These are phyloP conservation scores for Poeciliopsis paucimaculata DNA, from an alignment of 2,797 vertebrate genomes.

Conservation along the genomic window DNA sequence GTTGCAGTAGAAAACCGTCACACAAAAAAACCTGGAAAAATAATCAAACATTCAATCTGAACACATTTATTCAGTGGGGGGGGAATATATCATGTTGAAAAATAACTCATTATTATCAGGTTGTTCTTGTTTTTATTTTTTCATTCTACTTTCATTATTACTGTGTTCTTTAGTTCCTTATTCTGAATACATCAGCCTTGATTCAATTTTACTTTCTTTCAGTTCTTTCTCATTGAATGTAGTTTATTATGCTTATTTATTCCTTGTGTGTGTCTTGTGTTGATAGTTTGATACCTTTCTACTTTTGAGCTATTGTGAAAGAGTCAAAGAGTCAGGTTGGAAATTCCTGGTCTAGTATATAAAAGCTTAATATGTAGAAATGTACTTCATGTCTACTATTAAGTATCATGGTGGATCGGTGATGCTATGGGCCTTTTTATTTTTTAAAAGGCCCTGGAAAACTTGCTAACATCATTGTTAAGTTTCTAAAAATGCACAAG, in stretches of 20 bases:
- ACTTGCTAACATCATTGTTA: background rate
- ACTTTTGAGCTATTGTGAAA: background rate
- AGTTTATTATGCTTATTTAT: too few species aligned
- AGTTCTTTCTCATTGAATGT: too few species aligned
- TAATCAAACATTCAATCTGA: background rate
- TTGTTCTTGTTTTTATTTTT: too few species aligned
- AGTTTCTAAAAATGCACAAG: background rate
- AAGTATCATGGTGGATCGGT: background rate
- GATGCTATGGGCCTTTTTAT: background rate
- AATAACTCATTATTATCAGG: background rate
- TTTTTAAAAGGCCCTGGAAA: background rate
- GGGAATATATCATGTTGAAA: background rate
- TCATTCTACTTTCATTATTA: too few species aligned
- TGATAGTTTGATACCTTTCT: too few species aligned
- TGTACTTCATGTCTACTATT: background rate
- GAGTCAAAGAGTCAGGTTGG: background rate
- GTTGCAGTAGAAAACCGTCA: background rate
- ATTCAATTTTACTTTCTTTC: background rate
- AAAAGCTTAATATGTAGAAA: background rate
- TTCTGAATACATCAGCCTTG: background rate
- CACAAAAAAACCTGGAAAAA: background rate
- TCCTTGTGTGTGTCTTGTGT: too few species aligned
- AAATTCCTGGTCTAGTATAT: background rate
- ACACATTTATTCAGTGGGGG: background rate
- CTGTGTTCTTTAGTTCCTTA: too few species aligned